phyloP scores from a whole-genome alignment of 2,797 vertebrate genomes.

The Sternotherus odoratus region DNA sequence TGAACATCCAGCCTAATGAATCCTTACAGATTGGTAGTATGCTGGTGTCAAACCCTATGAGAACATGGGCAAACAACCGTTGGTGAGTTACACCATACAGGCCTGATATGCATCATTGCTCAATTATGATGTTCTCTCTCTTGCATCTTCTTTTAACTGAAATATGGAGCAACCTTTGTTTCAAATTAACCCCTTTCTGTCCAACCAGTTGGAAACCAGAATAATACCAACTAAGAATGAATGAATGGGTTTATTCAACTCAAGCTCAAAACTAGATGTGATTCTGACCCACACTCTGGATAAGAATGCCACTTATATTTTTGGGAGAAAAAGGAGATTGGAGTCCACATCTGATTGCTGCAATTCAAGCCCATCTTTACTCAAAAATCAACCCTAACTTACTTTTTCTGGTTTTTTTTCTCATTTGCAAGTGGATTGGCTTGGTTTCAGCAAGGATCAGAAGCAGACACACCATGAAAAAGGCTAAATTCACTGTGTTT shows the following conservation, averaged over 20 bases:
- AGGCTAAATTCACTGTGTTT: neutral
- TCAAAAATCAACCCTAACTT: neutral
- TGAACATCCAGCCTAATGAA: slow-evolving; percentile 99
- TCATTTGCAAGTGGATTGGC: neutral
- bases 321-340: neutral
- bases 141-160: neutral
- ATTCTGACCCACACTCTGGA: neutral
- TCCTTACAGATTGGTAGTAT: slow-evolving; percentile 98
- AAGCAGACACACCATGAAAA: neutral
- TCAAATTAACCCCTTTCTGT: neutral
- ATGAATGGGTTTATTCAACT: neutral
- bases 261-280: neutral
- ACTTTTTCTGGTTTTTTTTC: neutral
- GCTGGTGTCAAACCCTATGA: slow-evolving; percentile 95
- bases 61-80: neutral
- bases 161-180: neutral
- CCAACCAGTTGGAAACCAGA: neutral
- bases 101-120: neutral
- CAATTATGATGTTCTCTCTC: neutral
- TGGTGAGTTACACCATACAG: neutral
- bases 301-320: neutral
- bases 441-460: neutral
- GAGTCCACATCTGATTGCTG: neutral
- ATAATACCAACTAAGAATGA: neutral
- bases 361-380: slow-evolving; percentile 8